These are phyloP conservation scores for Erpetoichthys calabaricus DNA, from an alignment of 2,797 vertebrate genomes.

Conservation along the genomic window DNA sequence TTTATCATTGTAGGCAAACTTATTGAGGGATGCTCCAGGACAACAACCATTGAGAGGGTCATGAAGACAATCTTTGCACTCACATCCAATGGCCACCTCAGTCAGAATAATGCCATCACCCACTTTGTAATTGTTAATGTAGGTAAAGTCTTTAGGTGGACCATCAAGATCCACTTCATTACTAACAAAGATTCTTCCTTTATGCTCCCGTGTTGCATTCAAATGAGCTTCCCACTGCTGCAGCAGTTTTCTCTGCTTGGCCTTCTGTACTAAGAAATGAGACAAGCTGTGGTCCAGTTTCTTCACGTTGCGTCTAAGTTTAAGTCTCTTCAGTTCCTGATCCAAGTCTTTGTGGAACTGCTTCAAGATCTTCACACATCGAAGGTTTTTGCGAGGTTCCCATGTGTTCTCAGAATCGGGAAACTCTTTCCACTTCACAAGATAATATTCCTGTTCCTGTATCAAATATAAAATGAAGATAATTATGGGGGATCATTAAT, in stretches of 20 bases:
- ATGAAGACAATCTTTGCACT: constrained; percentile 63
- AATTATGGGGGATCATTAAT: too few species aligned
- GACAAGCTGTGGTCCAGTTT: constrained; percentile 47
- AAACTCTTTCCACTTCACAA: constrained; percentile 78
- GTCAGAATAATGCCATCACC: constrained; percentile 57
- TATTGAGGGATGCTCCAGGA: constrained; percentile 60
- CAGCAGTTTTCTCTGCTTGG: constrained; percentile 55
- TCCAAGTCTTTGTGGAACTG: constrained; percentile 69
- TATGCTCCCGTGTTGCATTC: constrained; percentile 64
- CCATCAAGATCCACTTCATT: constrained; percentile 79
- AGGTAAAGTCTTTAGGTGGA: constrained; percentile 66
- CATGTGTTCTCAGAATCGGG: constrained; percentile 59
- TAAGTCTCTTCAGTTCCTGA: constrained; percentile 37
- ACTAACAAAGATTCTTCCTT: constrained; percentile 60
- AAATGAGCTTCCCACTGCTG: constrained; percentile 60
- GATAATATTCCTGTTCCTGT: constrained; percentile 65
- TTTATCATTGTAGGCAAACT: constrained; percentile 66
- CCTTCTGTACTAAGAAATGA: constrained; percentile 55
- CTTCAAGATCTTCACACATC: constrained; percentile 59
- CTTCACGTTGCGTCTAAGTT: constrained; percentile 26
- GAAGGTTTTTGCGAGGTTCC: constrained; percentile 74
- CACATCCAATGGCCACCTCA: constrained; percentile 64
- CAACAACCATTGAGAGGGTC: constrained; percentile 63
- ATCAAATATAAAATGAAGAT: too few species aligned
- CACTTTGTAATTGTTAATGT: constrained; percentile 73